Percentiles rank a stretch among this genome's conserved stretches.
Conservation (phyloP, 2,888 invertebrate species). For the Ophion slaviceki region DNA sequence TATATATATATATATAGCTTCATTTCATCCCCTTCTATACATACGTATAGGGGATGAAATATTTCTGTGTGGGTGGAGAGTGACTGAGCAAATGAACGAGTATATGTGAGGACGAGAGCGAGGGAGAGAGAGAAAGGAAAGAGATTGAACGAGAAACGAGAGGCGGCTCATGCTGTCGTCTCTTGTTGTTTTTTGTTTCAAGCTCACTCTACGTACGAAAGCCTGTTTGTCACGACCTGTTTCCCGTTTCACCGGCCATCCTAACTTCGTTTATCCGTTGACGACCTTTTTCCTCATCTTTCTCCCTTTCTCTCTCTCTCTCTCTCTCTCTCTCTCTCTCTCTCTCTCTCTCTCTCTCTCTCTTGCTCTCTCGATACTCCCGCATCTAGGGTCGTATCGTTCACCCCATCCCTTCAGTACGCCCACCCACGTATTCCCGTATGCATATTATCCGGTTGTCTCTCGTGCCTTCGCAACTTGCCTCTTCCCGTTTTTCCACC, state of each 20-base stretch:
- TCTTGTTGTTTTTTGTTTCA: conserved; percentile 44
- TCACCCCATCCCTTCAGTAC: conserved; percentile 26
- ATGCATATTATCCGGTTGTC: conserved; percentile 64
- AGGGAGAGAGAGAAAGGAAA: conserved; percentile 21
- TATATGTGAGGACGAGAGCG: not conserved
- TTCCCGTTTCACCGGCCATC: conserved; percentile 68
- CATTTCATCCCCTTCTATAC: not conserved
- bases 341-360: too few species aligned
- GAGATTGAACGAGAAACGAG: conserved; percentile 31
- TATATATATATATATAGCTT: not conserved
- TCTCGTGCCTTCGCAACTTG: conserved; percentile 25
- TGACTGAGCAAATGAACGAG: not conserved
- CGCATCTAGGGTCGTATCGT: conserved; percentile 48
- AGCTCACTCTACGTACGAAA: conserved; percentile 42
- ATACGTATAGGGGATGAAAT: not conserved
- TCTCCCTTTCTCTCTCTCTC: conserved; percentile 10
- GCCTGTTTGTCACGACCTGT: conserved; percentile 68
- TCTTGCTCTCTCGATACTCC: conserved; percentile 24
- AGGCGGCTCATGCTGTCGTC: conserved; percentile 31
- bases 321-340: conserved; percentile 27
- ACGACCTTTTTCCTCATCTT: conserved; percentile 52
- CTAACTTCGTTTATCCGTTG: conserved; percentile 67
- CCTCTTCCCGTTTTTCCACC: conserved; percentile 59
- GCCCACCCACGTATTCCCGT: not conserved
- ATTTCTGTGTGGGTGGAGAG: conserved; percentile 23